Base-by-base conservation (phyloP, 2,113 vertebrate genomes). In the Muntiacus muntjak region DNA sequence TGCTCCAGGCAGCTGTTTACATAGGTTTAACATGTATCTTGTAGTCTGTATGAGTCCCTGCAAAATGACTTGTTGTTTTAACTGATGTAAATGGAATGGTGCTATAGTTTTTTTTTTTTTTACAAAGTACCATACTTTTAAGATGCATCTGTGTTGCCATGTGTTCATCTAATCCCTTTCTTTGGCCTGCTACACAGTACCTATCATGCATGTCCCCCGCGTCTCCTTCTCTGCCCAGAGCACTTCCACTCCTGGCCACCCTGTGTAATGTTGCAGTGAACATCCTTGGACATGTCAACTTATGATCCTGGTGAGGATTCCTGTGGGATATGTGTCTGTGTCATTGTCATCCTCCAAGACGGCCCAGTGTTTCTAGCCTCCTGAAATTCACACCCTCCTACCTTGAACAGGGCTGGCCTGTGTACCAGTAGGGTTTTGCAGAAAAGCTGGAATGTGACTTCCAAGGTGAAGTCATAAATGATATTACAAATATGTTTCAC, bases 191-290 rank as follows among this genome's bases (percentile, higher is more conserved):
- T 4, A 26, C 5, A 1, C n/a, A 2, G 4, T 0, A 5, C 43
- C 28, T 28, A 2, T 7, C 10, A 1, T 4, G 3, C 3, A 6
- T 50, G 13, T 28, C 50, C 57, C 54, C 33, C 4, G 2, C 5
- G 0, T 14, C 25, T 19, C 50, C 33, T 11, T 7, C 14, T 43
- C 45, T 58, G 33, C 17, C 45, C 11, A 2, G 76, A 50, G 11
- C 16, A 14, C 28, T 10, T n/a, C 50, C 9, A 0, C 19, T 21
- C 25, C 43, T 17, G 6, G 12, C n/a, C 28, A n/a, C 36, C 17
- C 26, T 2, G 21, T 4, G 1, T 2, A 21, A 11, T 9, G 23
- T 40, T 5, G 10, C 1, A 0, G 7, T 1, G 40, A 67, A 1
- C 15, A 21, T 16, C 30, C 64, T 71, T 16, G 13, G 28, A 10